Evolutionary conservation across 2,113 vertebrate genomes (phyloP).

Genomic region (Chloropsis hardwickii): DNA sequence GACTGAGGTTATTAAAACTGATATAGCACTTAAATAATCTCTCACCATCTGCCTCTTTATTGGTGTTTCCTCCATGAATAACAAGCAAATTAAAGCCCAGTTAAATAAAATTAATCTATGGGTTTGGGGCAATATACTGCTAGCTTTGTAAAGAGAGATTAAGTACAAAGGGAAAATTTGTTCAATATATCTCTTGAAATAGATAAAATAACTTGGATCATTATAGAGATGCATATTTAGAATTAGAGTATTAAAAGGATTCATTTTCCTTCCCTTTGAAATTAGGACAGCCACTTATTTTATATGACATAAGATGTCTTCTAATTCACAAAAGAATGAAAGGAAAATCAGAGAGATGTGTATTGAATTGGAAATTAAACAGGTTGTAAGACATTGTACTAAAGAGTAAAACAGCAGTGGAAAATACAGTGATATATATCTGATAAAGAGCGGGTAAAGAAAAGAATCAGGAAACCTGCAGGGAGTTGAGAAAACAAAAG

Average conservation of each 20-base stretch:
- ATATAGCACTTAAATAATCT: neutral
- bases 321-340: neutral
- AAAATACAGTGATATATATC: neutral
- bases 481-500: neutral
- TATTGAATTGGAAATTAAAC: neutral
- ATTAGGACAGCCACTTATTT: neutral
- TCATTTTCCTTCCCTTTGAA: neutral
- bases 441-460: accelerated
- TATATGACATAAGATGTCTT: neutral
- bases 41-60: neutral
- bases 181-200: neutral
- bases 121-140: neutral
- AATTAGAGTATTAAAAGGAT: neutral
- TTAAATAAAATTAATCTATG: neutral
- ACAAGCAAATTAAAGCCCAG: neutral
- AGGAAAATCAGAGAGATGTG: neutral
- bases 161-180: neutral
- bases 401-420: neutral
- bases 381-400: neutral
- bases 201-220: neutral
- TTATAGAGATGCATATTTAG: neutral
- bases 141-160: neutral
- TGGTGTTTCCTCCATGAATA: neutral
- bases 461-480: neutral
- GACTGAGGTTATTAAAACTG: neutral